A percentile compares a stretch with the other conserved stretches of the same genome.
phyloP scores from a whole-genome alignment of 2,888 invertebrate genomes.

The Chelonus formosanus region DNA sequence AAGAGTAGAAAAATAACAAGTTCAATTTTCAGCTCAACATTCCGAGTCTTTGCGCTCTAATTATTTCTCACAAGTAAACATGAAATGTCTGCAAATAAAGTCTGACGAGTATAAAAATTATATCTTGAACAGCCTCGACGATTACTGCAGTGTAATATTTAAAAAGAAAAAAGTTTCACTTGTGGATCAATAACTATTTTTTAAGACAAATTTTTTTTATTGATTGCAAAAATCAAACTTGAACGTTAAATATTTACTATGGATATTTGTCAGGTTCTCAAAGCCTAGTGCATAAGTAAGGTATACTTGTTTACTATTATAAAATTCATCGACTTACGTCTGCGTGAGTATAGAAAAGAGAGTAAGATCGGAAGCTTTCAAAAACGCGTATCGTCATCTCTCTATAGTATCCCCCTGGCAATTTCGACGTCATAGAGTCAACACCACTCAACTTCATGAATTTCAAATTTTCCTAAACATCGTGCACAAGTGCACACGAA shows the following conservation, averaged over 20 bases:
- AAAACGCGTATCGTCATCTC: constrained; percentile 21
- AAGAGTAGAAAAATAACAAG: constrained; percentile 2
- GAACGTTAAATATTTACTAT: constrained; percentile 14
- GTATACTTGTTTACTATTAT: constrained; percentile 35
- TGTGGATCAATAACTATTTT: background rate
- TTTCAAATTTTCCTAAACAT: constrained; percentile 44
- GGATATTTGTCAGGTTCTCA: constrained; percentile 14
- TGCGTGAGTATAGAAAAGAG: constrained; percentile 5
- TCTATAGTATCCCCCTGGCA: constrained; percentile 36
- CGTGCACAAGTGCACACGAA: constrained; percentile 28
- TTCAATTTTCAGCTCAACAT: constrained; percentile 12
- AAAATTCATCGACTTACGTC: constrained; percentile 36
- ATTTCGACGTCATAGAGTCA: constrained; percentile 42
- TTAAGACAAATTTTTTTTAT: background rate
- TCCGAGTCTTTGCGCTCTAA: constrained; percentile 18
- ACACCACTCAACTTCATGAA: constrained; percentile 44
- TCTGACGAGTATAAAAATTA: background rate
- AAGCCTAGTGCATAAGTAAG: background rate
- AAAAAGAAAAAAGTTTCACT: no score
- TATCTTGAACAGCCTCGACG: background rate
- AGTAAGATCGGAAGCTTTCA: constrained; percentile 33
- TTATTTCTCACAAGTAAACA: constrained; percentile 8
- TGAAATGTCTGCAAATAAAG: constrained; percentile 11
- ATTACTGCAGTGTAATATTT: constrained; percentile 4
- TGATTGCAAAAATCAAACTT: background rate